A percentile compares a stretch with the other conserved stretches of the same genome.
phyloP scores from a whole-genome alignment of 2,888 invertebrate species.

The Andrena praecox region DNA sequence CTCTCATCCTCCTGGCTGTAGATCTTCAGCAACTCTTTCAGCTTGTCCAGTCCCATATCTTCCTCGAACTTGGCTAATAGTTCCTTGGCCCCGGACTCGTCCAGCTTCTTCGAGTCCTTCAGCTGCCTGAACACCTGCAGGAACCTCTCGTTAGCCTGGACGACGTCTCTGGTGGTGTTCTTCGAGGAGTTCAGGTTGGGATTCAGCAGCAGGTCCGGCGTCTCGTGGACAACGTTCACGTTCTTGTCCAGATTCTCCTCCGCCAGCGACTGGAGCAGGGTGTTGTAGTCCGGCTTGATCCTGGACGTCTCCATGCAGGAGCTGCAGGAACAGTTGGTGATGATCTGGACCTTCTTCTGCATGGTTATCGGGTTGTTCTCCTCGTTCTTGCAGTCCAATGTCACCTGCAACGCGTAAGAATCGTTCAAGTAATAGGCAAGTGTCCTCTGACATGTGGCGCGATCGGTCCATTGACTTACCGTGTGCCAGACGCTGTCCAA shows the following conservation, averaged over 20 bases:
- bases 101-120: constrained; percentile 76
- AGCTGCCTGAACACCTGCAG: constrained; percentile 83
- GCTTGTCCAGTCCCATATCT: constrained; percentile 77
- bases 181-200: constrained; percentile 80
- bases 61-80: constrained; percentile 78
- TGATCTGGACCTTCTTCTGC: constrained; percentile 88
- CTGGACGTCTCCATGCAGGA: constrained; percentile 86
- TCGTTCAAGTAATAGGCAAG: too few species aligned
- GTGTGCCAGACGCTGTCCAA: constrained; percentile 88
- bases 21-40: constrained; percentile 78
- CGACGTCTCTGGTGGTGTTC: constrained; percentile 84
- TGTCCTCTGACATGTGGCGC: too few species aligned
- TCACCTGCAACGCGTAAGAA: constrained; percentile 84
- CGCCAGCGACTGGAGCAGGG: constrained; percentile 78
- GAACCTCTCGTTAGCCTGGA: constrained; percentile 85
- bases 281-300: constrained; percentile 82
- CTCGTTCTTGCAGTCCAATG: constrained; percentile 87
- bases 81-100: constrained; percentile 80
- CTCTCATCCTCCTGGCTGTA: constrained; percentile 71
- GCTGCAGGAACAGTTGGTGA: constrained; percentile 89
- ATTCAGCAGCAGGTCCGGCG: constrained; percentile 82
- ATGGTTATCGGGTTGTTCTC: constrained; percentile 86
- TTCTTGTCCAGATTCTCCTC: constrained; percentile 81
- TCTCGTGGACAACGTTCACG: constrained; percentile 79
- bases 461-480: constrained; percentile 82